Base-by-base conservation (phyloP, 2,797 vertebrate genomes). In the Morus bassanus region DNA sequence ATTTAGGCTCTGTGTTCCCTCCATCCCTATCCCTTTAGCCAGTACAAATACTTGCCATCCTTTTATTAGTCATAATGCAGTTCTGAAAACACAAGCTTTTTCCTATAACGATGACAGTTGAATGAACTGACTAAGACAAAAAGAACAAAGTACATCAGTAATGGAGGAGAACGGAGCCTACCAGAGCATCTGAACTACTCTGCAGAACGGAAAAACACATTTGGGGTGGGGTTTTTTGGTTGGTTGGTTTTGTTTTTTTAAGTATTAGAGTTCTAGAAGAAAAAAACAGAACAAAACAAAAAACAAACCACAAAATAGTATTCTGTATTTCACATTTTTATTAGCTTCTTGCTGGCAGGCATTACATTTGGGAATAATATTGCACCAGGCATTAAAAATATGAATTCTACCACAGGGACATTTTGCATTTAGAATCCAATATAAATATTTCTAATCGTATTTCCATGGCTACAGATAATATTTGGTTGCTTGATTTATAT, bases 401-500 rank as follows among this genome's bases (percentile, higher is more conserved):
- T 91, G 94, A 97, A 93, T 96, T 97, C 97, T 98, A 98, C 96
- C 97, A 97, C 96, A 97, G 97, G 97, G 96, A 98, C 94, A 93
- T 97, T 98, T 97, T 97, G 96, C 92, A 98, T 96, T 98, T 97
- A 96, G 96, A 98, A 97, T 98, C 95, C 97, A 98, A 97, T 98
- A 97, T 98, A 98, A 98, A 98, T 98, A 98, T 97, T 97, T 98
- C 97, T 97, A 98, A 95, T 98, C 89, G 88, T 96, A 98, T 97
- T 97, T 98, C 97, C 97, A 98, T 97, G 97, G 97, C 97, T 98
- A 98, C 97, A 97, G 97, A 96, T 95, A 96, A 90, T 98, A 98
- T 98, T 98, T 98, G 98, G 98, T 98, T 97, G 97, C 96, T 98
- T 98, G 97, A 98, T 97, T 98, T 97, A 98, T 98, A 98, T 98